Conservation (phyloP, 2,888 invertebrate species). For the Dasysyrphus tricinctus region DNA sequence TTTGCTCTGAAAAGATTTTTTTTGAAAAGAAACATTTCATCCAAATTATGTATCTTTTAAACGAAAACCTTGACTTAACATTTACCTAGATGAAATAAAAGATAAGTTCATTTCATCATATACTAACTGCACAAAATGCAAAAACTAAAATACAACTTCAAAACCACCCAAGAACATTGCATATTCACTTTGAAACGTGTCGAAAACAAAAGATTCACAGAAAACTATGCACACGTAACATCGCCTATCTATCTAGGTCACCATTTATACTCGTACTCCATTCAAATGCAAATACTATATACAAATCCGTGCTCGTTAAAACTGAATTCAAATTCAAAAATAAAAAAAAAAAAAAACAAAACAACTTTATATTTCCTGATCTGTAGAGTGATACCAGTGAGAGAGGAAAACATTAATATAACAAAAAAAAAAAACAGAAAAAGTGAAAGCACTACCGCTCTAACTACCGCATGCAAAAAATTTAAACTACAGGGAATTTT, state of each 20-base stretch:
- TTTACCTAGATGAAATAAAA: neutral
- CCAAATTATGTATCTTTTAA: neutral
- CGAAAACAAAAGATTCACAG: constrained; percentile 60
- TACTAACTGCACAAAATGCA: neutral
- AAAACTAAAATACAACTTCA: constrained; percentile 4
- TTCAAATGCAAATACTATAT: constrained; percentile 70
- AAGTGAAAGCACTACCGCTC: constrained; percentile 61
- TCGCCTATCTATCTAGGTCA: constrained; percentile 69
- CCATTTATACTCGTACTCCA: constrained; percentile 60
- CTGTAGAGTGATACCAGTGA: constrained; percentile 42
- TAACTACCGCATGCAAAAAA: constrained; percentile 21
- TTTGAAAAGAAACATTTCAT: neutral
- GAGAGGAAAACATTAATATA: constrained; percentile 18
- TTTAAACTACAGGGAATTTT: constrained; percentile 57
- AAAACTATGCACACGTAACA: constrained; percentile 42
- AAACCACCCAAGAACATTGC: constrained; percentile 40
- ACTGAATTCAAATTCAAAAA: constrained; percentile 65
- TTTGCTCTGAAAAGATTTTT: neutral
- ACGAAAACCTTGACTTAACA: constrained; percentile 6
- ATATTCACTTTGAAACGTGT: constrained; percentile 64
- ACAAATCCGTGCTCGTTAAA: constrained; percentile 62
- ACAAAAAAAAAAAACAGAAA: constrained; percentile 36
- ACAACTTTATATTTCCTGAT: constrained; percentile 63
- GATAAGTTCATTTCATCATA: neutral
- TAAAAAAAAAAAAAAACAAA: constrained; percentile 18